phyloP scores from a whole-genome alignment of 1,140 invertebrate genomes.

The Drosophila navojoa region DNA sequence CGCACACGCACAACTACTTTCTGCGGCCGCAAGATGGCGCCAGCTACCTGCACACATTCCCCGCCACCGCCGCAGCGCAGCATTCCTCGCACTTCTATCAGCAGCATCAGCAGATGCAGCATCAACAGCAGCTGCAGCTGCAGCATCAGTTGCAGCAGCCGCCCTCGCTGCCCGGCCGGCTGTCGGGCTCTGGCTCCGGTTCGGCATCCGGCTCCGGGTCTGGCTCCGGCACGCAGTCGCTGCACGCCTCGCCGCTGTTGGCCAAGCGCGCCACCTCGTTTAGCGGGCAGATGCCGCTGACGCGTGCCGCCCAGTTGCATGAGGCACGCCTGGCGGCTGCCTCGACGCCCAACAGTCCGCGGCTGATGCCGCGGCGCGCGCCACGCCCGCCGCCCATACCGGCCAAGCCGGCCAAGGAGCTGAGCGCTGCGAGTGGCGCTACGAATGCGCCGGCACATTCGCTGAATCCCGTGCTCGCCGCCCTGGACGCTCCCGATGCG shows the following conservation, averaged over 20 bases:
- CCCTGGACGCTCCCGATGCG: slow-evolving; percentile 69
- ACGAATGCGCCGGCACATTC: no score
- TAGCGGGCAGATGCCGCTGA: slow-evolving; percentile 73
- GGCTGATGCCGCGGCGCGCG: slow-evolving; percentile 87
- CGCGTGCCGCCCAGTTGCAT: slow-evolving; percentile 41
- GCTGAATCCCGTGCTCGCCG: slow-evolving; percentile 63
- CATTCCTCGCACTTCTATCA: slow-evolving; percentile 49
- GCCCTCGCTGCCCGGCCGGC: slow-evolving; percentile 60
- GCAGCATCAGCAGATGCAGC: slow-evolving; percentile 43
- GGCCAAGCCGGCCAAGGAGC: slow-evolving; percentile 63
- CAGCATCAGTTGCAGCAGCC: slow-evolving; percentile 59
- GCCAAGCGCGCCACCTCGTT: slow-evolving; percentile 81
- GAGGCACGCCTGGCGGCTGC: slow-evolving; percentile 75
- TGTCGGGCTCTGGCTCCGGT: slow-evolving; percentile 39
- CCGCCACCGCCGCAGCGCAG: slow-evolving; percentile 43
- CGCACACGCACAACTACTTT: slow-evolving; percentile 69
- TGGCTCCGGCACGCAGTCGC: slow-evolving; percentile 60
- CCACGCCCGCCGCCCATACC: slow-evolving; percentile 86
- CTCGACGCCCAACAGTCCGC: slow-evolving; percentile 88
- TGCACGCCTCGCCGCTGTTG: slow-evolving; percentile 71
- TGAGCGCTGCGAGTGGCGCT: not conserved
- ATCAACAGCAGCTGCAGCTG: slow-evolving; percentile 47
- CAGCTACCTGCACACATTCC: slow-evolving; percentile 74
- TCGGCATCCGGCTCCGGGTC: slow-evolving; percentile 29
- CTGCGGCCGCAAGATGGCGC: slow-evolving; percentile 64